Percentiles rank a stretch among this genome's conserved stretches.
Conservation (phyloP, 1,140 invertebrate species). For the Drosophila takahashii region DNA sequence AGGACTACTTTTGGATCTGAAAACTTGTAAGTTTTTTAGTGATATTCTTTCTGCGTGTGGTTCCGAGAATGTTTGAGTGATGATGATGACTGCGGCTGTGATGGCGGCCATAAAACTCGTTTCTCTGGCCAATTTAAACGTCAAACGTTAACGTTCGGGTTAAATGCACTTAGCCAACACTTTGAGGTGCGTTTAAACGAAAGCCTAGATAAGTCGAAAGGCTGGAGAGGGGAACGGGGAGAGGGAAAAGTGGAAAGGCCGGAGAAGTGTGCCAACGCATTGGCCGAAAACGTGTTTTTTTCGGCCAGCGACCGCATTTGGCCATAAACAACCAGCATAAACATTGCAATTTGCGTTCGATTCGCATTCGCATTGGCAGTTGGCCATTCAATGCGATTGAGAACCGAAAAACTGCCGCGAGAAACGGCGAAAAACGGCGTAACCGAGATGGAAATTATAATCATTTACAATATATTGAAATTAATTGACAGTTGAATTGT, state of each 20-base stretch:
- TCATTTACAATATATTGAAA: conserved; percentile 83
- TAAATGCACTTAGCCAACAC: conserved; percentile 82
- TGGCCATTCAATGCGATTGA: conserved; percentile 23
- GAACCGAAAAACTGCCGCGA: conserved; percentile 34
- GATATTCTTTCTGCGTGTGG: background rate
- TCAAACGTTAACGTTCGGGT: conserved; percentile 78
- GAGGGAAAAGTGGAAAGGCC: conserved; percentile 12
- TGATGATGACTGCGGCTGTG: conserved; percentile 43
- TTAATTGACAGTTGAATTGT: conserved; percentile 83
- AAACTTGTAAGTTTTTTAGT: too few species aligned
- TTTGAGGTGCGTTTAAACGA: conserved; percentile 78
- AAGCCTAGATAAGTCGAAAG: conserved; percentile 67
- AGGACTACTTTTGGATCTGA: too few species aligned
- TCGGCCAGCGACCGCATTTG: conserved; percentile 61
- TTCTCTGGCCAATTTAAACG: conserved; percentile 74
- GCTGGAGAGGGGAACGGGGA: background rate
- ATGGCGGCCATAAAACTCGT: conserved; percentile 58
- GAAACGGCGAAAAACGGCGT: conserved; percentile 19
- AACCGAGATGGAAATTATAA: conserved; percentile 69
- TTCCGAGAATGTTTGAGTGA: conserved; percentile 30
- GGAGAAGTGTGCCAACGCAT: conserved; percentile 60
- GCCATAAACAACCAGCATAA: conserved; percentile 78
- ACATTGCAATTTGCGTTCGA: conserved; percentile 78
- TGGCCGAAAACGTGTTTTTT: conserved; percentile 66
- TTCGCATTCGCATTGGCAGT: conserved; percentile 47